Evolutionary conservation across 2,113 vertebrate species (phyloP).

Genomic region (Salvelinus alpinus): DNA sequence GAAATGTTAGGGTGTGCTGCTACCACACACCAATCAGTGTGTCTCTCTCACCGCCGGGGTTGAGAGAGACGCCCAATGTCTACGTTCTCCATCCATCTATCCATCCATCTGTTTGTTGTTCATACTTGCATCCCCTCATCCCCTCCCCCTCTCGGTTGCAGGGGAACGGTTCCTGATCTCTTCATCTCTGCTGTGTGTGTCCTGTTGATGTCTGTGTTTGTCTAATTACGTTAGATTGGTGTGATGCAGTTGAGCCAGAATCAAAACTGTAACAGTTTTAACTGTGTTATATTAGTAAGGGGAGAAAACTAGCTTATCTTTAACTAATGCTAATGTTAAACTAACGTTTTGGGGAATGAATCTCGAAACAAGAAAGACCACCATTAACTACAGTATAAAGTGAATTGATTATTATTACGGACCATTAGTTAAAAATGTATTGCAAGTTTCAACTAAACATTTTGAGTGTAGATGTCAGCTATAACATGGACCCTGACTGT

Average conservation of each 20-base stretch:
- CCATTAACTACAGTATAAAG: no score
- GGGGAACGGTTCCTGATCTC: slow-evolving; percentile 18
- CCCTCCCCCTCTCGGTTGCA: slow-evolving; percentile 21
- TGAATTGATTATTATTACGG: no score
- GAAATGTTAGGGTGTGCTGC: slow-evolving; percentile 15
- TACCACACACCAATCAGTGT: slow-evolving; percentile 33
- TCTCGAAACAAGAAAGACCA: no score
- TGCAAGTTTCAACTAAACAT: no score
- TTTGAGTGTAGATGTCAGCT: no score
- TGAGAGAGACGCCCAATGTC: slow-evolving; percentile 22
- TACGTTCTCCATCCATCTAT: not conserved
- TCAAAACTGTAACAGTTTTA: slow-evolving; percentile 23
- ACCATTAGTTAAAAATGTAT: no score
- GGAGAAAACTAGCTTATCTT: no score
- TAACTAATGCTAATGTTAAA: no score
- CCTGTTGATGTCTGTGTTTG: not conserved
- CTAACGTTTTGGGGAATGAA: no score
- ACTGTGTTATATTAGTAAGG: not conserved
- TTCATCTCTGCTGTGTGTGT: slow-evolving; percentile 31
- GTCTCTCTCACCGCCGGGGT: slow-evolving; percentile 26
- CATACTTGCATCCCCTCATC: slow-evolving; percentile 49
- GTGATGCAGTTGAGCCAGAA: slow-evolving; percentile 29
- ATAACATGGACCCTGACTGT: no score
- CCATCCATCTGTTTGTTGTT: slow-evolving; percentile 8
- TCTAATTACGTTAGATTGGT: slow-evolving; percentile 15